Conservation (phyloP, 2,888 invertebrate genomes). For the Hedychridium roseum region DNA sequence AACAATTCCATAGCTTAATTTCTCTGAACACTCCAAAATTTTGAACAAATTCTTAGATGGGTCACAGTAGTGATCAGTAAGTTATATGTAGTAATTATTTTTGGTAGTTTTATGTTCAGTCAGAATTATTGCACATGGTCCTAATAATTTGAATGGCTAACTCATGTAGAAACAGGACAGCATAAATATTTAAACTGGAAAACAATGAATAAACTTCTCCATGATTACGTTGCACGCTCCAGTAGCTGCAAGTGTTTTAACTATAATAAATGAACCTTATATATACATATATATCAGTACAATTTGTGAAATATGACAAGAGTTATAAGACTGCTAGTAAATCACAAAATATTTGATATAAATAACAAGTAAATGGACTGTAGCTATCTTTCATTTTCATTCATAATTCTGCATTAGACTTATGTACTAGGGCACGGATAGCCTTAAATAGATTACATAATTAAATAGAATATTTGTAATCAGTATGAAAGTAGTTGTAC, state of each 20-base stretch:
- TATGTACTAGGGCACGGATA: conserved; percentile 43
- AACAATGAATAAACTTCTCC: conserved; percentile 20
- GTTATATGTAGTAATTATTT: conserved; percentile 22
- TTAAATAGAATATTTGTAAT: conserved; percentile 52
- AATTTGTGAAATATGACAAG: conserved; percentile 33
- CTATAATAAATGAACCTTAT: conserved; percentile 32
- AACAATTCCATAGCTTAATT: conserved; percentile 42
- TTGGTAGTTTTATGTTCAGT: conserved; percentile 24
- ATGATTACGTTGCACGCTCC: conserved; percentile 4
- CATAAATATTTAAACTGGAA: conserved; percentile 29
- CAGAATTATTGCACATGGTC: conserved; percentile 30
- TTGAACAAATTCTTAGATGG: conserved; percentile 26
- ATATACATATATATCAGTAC: conserved; percentile 22
- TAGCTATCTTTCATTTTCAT: conserved; percentile 27
- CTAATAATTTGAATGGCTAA: conserved; percentile 31
- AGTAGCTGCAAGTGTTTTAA: conserved; percentile 23
- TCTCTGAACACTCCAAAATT: conserved; percentile 31
- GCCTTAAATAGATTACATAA: conserved; percentile 47
- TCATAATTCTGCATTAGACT: conserved; percentile 46
- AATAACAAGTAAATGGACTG: conserved; percentile 46
- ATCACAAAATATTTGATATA: conserved; percentile 30
- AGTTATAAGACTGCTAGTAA: conserved; percentile 31
- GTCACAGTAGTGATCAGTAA: conserved; percentile 16
- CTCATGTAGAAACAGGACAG: conserved; percentile 7
- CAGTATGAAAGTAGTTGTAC: conserved; percentile 59